These are phyloP conservation scores for Myiagra hebetior DNA, from an alignment of 2,113 vertebrate species.

Conservation along the genomic window DNA sequence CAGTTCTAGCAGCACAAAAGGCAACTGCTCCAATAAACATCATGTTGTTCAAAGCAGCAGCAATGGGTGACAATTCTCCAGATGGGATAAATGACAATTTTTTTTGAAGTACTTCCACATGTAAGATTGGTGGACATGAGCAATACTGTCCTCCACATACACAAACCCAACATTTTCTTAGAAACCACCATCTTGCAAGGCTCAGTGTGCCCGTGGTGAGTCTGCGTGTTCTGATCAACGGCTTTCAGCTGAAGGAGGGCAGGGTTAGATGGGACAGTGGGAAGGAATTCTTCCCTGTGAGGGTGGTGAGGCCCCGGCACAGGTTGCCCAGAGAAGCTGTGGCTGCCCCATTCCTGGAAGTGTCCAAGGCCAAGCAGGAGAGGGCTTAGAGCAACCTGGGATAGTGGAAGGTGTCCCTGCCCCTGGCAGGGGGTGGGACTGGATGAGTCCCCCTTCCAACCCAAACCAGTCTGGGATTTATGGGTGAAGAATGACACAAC, in stretches of 20 bases:
- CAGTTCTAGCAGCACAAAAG: background rate
- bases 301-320: background rate
- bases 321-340: background rate
- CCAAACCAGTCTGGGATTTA: background rate
- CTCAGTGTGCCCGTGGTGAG: background rate
- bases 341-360: background rate
- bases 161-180: background rate
- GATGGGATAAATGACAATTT: background rate
- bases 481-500: background rate
- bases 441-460: background rate
- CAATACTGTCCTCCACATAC: background rate
- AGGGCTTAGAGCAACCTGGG: background rate
- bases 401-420: background rate
- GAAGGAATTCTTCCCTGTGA: background rate
- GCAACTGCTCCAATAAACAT: background rate
- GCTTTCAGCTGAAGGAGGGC: background rate
- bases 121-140: background rate
- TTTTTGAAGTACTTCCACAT: background rate
- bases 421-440: background rate
- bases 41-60: background rate
- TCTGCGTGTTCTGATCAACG: background rate
- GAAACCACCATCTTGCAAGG: rapidly evolving
- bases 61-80: background rate
- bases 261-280: background rate
- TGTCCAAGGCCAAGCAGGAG: rapidly evolving